A percentile compares a stretch with the other conserved stretches of the same genome.
phyloP scores from a whole-genome alignment of 23 tunicate genomes.

The Corella eumyota region DNA sequence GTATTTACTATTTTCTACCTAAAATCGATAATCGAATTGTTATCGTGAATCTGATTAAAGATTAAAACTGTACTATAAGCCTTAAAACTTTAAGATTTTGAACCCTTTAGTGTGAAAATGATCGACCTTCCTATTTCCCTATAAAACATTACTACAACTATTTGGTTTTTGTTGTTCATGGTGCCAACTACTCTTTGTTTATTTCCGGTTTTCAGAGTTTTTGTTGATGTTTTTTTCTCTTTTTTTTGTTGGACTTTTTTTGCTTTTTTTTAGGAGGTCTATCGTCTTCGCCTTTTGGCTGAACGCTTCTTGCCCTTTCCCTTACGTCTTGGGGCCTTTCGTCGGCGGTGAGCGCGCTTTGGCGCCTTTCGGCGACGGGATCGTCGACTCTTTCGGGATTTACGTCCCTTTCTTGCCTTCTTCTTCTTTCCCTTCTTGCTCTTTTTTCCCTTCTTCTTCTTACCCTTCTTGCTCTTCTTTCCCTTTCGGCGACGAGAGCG shows the following conservation, averaged over 20 bases:
- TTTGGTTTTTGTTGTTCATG: too few relatives aligned
- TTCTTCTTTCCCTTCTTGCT: constrained; percentile 16
- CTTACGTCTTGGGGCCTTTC: constrained; percentile 9
- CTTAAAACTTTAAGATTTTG: too few relatives aligned
- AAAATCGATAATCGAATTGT: too few relatives aligned
- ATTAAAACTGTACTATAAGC: too few relatives aligned
- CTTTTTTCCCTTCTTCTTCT: constrained; percentile 23
- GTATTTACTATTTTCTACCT: too few relatives aligned
- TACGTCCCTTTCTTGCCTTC: constrained; percentile 16
- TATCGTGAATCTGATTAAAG: too few relatives aligned
- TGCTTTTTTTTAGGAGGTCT: background rate
- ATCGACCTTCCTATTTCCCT: too few relatives aligned
- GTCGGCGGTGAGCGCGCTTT: constrained; percentile 17
- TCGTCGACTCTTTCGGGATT: constrained; percentile 19
- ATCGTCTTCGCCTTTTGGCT: constrained; percentile 2
- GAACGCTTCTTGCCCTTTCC: constrained; percentile 22
- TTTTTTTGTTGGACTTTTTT: constrained; percentile 5
- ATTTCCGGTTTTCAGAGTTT: too few relatives aligned
- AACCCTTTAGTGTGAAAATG: too few relatives aligned
- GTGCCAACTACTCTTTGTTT: too few relatives aligned
- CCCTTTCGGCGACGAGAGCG: constrained; percentile 24
- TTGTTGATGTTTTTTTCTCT: background rate
- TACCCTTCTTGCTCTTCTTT: constrained; percentile 15
- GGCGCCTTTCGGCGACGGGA: constrained; percentile 18
- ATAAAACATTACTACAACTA: too few relatives aligned